Conservation (phyloP, 1,140 invertebrate genomes). For the Leucophenga varia region DNA sequence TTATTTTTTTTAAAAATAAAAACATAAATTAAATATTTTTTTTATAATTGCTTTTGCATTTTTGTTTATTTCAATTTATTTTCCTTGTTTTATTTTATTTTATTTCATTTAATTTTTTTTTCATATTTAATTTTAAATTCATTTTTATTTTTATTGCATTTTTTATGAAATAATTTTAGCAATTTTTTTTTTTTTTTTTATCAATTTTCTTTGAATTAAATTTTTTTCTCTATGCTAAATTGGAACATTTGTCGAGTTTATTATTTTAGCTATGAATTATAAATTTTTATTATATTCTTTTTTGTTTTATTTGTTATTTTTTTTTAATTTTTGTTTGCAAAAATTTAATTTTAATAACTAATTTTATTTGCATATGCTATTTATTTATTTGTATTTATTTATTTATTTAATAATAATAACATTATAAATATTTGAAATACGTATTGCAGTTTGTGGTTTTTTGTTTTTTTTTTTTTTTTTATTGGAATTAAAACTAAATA, state of each 20-base stretch:
- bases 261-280: constrained; percentile 27
- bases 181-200: background rate
- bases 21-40: constrained; percentile 3
- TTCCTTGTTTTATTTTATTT: constrained; percentile 12
- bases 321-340: constrained; percentile 15
- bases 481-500: too few species aligned
- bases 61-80: constrained; percentile 14
- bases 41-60: constrained; percentile 18
- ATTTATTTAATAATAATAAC: too few species aligned
- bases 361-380: too few species aligned
- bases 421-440: too few species aligned
- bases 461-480: too few species aligned
- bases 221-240: constrained; percentile 47
- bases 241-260: constrained; percentile 51
- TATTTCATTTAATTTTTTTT: constrained; percentile 3
- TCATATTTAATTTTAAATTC: constrained; percentile 7
- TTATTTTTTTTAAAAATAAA: constrained; percentile 5
- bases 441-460: too few species aligned
- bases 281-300: background rate
- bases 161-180: constrained; percentile 15
- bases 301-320: constrained; percentile 10
- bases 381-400: too few species aligned
- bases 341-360: too few species aligned
- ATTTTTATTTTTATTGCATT: constrained; percentile 28
- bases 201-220: constrained; percentile 15